These are phyloP conservation scores for Centrocercus urophasianus DNA, from an alignment of 2,113 vertebrate species.

Conservation along the genomic window DNA sequence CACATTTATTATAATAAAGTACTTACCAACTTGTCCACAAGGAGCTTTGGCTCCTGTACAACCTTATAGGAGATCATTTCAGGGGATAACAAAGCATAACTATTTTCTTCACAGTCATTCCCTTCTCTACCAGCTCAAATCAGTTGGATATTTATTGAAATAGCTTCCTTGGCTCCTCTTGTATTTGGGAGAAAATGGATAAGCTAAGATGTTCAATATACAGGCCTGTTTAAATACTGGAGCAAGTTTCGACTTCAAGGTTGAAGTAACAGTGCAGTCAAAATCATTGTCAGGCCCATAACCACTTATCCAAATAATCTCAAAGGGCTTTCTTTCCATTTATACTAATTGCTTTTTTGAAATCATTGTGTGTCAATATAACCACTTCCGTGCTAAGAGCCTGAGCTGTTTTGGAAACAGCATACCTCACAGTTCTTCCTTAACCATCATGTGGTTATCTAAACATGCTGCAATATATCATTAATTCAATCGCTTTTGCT, in stretches of 20 bases:
- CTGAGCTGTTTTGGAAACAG: neutral
- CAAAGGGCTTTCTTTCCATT: neutral
- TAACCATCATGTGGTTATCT: neutral
- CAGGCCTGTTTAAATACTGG: neutral
- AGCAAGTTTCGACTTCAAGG: neutral
- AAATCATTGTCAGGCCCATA: neutral
- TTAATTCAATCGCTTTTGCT: neutral
- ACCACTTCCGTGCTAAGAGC: neutral
- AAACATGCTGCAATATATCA: neutral
- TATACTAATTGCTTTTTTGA: neutral
- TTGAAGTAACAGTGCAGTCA: neutral
- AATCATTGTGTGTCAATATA: neutral
- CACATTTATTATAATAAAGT: neutral
- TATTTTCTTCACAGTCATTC: slow-evolving; percentile 31
- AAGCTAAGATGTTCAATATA: neutral
- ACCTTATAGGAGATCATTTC: neutral
- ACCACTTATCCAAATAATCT: neutral
- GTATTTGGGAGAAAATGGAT: neutral
- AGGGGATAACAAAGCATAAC: slow-evolving; percentile 31
- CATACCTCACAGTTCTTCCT: neutral
- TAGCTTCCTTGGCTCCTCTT: neutral
- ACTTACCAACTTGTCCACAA: neutral
- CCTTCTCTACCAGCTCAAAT: slow-evolving; percentile 17
- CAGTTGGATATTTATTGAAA: slow-evolving; percentile 16
- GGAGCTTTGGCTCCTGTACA: neutral